Percentiles rank a stretch among this genome's conserved stretches.
Evolutionary conservation across 2,888 invertebrate species (phyloP).

Genomic region (Incurvaria masculella): DNA sequence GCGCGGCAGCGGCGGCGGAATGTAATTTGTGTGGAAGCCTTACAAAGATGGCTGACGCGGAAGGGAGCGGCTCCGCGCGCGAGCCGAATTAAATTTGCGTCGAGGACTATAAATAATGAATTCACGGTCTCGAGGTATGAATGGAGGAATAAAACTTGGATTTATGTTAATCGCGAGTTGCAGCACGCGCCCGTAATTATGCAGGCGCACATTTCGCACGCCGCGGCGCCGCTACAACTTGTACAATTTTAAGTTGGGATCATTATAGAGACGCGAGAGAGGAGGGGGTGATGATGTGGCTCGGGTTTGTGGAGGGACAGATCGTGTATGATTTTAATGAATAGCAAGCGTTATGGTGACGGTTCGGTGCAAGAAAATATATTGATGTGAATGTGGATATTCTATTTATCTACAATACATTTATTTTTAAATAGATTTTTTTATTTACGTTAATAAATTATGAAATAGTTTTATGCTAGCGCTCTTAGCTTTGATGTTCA

Average conservation of each 20-base stretch:
- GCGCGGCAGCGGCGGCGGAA: background rate
- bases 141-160: background rate
- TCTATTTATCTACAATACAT: too few species aligned
- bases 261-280: too few species aligned
- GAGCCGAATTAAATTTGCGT: background rate
- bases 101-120: background rate
- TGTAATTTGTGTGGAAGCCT: background rate
- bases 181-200: background rate
- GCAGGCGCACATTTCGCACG: background rate
- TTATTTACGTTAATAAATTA: too few species aligned
- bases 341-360: too few species aligned
- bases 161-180: background rate
- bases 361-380: too few species aligned
- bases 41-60: background rate
- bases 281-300: too few species aligned
- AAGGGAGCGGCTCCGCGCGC: background rate
- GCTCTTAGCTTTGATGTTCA: too few species aligned
- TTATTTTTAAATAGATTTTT: background rate
- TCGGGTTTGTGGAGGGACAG: too few species aligned
- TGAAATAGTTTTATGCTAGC: too few species aligned
- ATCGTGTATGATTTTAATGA: too few species aligned
- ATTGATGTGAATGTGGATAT: too few species aligned
- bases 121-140: background rate
- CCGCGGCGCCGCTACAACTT: background rate
- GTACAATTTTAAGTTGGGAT: background rate